Evolutionary conservation across 2,888 invertebrate species (phyloP), one percentile per base, ranked within the genome.

Genomic region (Diloba caeruleocephala): DNA sequence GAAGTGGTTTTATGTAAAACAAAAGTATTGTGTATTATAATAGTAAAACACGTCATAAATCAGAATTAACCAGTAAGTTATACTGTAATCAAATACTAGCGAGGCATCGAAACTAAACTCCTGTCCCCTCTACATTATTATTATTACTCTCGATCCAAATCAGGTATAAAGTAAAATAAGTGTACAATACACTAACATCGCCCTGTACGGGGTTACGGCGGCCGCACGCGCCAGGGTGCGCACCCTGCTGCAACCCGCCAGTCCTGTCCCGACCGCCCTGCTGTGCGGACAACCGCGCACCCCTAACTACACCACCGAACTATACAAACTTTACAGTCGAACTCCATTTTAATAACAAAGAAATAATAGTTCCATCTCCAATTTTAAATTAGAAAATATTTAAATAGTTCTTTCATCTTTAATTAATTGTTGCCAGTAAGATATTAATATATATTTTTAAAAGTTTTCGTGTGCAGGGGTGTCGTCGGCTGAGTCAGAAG

Each of bases 201-300:
- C 69, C 85, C 85, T 82, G 67, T 81, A 77, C 54, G 74, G 82
- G 88, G 89, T 83, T 74, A 73, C 74, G 79, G 80, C 81, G 84
- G 79, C 76, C 74, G 85, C 89, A 88, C 88, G 87, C 82, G 88
- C 82, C 90, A 74, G 85, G 88, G 84, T 79, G 82, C 78, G 79
- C 85, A 84, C 90, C 90, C 90, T 79, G 79, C 45, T 38, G 42
- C 64, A 51, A 17, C 43, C 41, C 71, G 78, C 65, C 92, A 92
- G 92, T 92, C 87, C 86, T 82, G 79, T 84, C 79, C 84, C 84
- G 80, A 84, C 87, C 88, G 89, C 88, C 84, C 84, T 72, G 68
- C 73, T 51, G 87, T 82, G 89, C 90, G 90, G 89, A 88, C 88
- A 58, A 65, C 80, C 89, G 90, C 87, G 89, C 91, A 88, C 90